Base-by-base conservation (phyloP, 1,140 invertebrate genomes). In the Helicoverpa zea region DNA sequence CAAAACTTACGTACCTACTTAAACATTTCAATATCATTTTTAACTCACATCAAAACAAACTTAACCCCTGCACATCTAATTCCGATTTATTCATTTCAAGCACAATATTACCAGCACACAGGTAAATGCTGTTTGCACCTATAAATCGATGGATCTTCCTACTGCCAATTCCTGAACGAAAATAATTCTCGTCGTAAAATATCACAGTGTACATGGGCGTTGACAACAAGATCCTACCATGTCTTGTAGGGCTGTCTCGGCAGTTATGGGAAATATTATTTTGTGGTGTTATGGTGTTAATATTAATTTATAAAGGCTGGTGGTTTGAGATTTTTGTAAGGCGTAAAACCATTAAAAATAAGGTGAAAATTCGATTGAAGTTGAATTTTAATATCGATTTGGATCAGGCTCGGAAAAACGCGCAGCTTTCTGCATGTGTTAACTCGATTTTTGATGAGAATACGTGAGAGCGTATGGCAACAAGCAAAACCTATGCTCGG, bases 181-280 rank as follows among this genome's bases (percentile, higher is more conserved):
- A 78, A 78, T 78, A 78, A 78, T 66, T 78, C 75, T 54, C 51
- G 47, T 66, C 75, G 75, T 78, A 78, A 78, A 78, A 78, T 78
- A 78, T 78, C 75, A 78, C 58, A 29, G 30, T 16, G 43, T 78
- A 78, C 51, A 66, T 61, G 49, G 51, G 63, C 16, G 59, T 66
- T 78, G 75, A 78, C 75, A 78, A 78, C 75, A 78, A 66, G 75
- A 78, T 78, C 75, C 63, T 30, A 18, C 16, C 51, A 51, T 29
- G 66, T 54, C 35, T 75, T 56, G 2, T 47, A 76, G 73, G 73
- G 73, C 16, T 78, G 75, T n/a, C 61, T 12, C 47, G 18, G 0
- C 1, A 3, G 2, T 13, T 70, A 52, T 23, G 47, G 5, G 9
- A 7, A n/a, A 7, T 43, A 43, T 43, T 9, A 43, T 43, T 43